These are phyloP conservation scores for Amblyraja radiata DNA, from an alignment of 2,797 vertebrate genomes.

Conservation along the genomic window DNA sequence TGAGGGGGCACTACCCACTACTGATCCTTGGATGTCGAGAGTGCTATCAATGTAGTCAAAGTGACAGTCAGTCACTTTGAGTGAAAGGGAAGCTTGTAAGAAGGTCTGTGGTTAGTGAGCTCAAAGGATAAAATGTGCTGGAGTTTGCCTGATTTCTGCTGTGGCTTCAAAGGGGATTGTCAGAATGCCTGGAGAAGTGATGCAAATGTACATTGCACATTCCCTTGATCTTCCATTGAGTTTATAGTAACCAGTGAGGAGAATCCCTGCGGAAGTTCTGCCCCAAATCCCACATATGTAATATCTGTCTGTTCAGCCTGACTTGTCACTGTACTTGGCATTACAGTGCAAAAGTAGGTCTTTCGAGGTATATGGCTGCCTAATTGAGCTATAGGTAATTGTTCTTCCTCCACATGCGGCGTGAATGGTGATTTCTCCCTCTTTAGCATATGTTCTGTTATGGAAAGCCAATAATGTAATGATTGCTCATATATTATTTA, in stretches of 20 bases:
- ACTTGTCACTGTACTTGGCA: not conserved
- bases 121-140: not conserved
- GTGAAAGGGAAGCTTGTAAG: not conserved
- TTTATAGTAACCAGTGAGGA: not conserved
- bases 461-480: not conserved
- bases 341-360: not conserved
- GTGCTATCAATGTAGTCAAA: not conserved
- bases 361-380: not conserved
- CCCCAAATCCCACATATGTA: not conserved
- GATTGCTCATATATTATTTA: not conserved
- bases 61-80: not conserved
- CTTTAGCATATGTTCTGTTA: not conserved
- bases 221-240: not conserved
- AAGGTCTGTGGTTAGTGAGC: not conserved
- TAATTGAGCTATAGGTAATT: not conserved
- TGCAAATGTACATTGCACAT: not conserved
- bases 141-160: not conserved
- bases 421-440: not conserved
- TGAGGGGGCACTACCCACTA: not conserved
- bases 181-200: not conserved
- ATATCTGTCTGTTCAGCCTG: not conserved
- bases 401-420: not conserved
- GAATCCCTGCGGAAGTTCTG: not conserved
- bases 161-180: not conserved
- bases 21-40: not conserved